phyloP scores from a whole-genome alignment of 2,888 invertebrate species.

The Sepiola atlantica region DNA sequence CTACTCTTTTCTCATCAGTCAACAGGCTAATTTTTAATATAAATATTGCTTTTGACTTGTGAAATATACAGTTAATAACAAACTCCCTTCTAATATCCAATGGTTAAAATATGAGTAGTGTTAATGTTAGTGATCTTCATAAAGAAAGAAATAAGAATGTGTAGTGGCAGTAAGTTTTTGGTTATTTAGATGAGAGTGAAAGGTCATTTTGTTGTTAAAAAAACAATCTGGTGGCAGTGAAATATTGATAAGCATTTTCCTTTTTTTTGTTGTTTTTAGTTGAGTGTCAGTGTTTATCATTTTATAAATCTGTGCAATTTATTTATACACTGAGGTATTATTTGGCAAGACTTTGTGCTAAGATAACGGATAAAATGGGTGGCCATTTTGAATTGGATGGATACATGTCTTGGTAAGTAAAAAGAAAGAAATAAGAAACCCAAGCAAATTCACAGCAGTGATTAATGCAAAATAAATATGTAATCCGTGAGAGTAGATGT shows the following conservation, averaged over 20 bases:
- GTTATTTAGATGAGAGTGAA: background rate
- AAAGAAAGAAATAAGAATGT: background rate
- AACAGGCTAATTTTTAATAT: background rate
- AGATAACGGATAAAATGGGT: background rate
- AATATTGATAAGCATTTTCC: background rate
- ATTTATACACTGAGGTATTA: background rate
- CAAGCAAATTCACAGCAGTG: background rate
- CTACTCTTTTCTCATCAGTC: background rate
- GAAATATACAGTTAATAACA: background rate
- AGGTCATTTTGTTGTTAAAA: background rate
- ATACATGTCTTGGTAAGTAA: background rate
- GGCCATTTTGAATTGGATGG: background rate
- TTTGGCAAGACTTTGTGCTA: constrained; percentile 10
- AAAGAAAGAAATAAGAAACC: no score
- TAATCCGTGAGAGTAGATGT: background rate
- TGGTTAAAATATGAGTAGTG: background rate
- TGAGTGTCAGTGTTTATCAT: background rate
- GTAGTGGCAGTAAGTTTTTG: background rate
- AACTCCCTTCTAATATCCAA: no score
- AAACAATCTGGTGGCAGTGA: background rate
- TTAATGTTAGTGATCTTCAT: background rate
- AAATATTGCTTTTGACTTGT: background rate
- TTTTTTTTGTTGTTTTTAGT: background rate
- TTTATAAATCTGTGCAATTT: background rate
- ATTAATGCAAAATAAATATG: background rate